Conservation (phyloP, 2,888 invertebrate species). For the Hirtodrosophila histrioides region DNA sequence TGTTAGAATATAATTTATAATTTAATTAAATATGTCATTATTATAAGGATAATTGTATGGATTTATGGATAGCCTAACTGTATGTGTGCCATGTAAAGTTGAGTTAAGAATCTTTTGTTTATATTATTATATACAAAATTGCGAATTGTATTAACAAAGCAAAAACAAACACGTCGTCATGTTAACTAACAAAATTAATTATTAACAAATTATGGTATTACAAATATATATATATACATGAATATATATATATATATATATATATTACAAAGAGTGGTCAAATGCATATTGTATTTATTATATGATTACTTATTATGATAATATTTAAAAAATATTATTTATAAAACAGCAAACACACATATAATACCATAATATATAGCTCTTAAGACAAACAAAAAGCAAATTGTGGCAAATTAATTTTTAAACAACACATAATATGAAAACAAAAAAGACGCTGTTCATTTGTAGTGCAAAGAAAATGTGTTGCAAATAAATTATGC, state of each 20-base stretch:
- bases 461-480: conserved; percentile 68
- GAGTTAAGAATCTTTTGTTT: conserved; percentile 48
- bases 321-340: conserved; percentile 71
- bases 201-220: conserved; percentile 63
- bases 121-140: conserved; percentile 56
- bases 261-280: conserved; percentile 46
- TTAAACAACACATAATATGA: conserved; percentile 46
- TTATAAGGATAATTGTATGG: conserved; percentile 27
- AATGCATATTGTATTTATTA: conserved; percentile 71
- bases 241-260: conserved; percentile 22
- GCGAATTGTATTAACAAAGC: conserved; percentile 69
- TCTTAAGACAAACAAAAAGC: conserved; percentile 44
- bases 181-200: conserved; percentile 79
- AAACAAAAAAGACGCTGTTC: conserved; percentile 44
- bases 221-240: too few relatives aligned
- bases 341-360: conserved; percentile 43
- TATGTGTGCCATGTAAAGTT: conserved; percentile 69
- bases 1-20: conserved; percentile 51
- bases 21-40: conserved; percentile 35
- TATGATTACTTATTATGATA: conserved; percentile 66
- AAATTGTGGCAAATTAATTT: conserved; percentile 78
- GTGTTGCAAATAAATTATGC: conserved; percentile 47
- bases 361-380: conserved; percentile 47
- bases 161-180: conserved; percentile 82
- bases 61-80: conserved; percentile 40